Conservation (phyloP, 2,888 invertebrate genomes). For the Ectemnius cavifrons region DNA sequence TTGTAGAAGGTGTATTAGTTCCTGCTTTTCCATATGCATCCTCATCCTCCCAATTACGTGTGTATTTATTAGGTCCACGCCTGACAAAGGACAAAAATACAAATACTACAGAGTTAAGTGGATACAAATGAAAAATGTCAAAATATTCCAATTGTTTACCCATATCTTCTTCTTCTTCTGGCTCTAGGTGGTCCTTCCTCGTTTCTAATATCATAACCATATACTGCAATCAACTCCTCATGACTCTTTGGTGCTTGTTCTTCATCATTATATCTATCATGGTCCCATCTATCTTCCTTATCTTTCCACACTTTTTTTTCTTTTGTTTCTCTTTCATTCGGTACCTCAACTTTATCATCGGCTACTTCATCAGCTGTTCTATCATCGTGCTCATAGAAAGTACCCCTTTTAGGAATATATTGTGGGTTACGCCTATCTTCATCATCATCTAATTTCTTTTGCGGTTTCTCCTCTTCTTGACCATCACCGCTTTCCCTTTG, state of each 20-base stretch:
- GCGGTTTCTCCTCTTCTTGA: conserved; percentile 79
- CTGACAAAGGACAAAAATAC: conserved; percentile 75
- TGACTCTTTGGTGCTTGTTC: conserved; percentile 92
- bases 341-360: conserved; percentile 65
- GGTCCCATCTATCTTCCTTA: conserved; percentile 87
- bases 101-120: background rate
- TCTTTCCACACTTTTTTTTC: conserved; percentile 81
- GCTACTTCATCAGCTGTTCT: conserved; percentile 84
- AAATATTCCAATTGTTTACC: conserved; percentile 79
- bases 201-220: conserved; percentile 96
- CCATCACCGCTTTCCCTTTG: conserved; percentile 75
- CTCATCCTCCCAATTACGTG: conserved; percentile 95
- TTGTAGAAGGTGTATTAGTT: conserved; percentile 67
- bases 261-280: conserved; percentile 90
- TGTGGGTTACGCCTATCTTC: conserved; percentile 98
- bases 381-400: conserved; percentile 98
- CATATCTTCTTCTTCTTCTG: conserved; percentile 90
- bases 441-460: conserved; percentile 91
- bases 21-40: conserved; percentile 88
- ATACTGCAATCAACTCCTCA: conserved; percentile 90
- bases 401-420: conserved; percentile 96
- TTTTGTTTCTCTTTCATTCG: conserved; percentile 72
- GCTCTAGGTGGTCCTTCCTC: conserved; percentile 95
- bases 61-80: conserved; percentile 94
- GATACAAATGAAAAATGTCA: background rate